A percentile compares a stretch with the other conserved stretches of the same genome.
Conservation (phyloP, 2,113 vertebrate genomes). For the Thymallus thymallus region DNA sequence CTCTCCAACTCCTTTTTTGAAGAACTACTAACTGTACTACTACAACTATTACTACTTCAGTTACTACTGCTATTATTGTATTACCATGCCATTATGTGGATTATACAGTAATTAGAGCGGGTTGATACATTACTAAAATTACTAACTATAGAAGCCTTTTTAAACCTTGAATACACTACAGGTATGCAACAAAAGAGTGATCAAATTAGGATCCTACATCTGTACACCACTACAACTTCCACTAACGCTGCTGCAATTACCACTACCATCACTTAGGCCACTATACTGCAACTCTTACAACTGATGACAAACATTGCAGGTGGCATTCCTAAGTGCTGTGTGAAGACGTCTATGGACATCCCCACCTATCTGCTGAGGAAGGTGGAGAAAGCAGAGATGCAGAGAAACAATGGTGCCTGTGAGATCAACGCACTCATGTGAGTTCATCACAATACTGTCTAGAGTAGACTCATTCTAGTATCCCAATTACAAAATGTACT, state of each 20-base stretch:
- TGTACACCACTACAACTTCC: not conserved
- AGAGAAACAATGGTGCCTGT: slow-evolving; percentile 47
- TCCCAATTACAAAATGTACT: too few relatives aligned
- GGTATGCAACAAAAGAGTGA: too few relatives aligned
- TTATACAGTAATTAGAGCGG: too few relatives aligned
- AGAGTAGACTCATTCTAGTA: too few relatives aligned
- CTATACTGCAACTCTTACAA: not conserved
- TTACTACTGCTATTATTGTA: too few relatives aligned
- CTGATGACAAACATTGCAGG: slow-evolving; percentile 37
- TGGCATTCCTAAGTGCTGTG: slow-evolving; percentile 62
- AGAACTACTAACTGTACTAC: not conserved
- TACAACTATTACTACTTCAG: not conserved
- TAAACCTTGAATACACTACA: too few relatives aligned
- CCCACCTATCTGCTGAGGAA: rapidly evolving
- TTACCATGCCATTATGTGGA: too few relatives aligned
- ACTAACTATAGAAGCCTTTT: too few relatives aligned
- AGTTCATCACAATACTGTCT: slow-evolving; percentile 32
- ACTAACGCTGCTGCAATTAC: not conserved
- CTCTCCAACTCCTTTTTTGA: too few relatives aligned
- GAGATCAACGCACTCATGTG: slow-evolving; percentile 63
- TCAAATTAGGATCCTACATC: too few relatives aligned
- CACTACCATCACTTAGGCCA: not conserved
- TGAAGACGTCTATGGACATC: rapidly evolving
- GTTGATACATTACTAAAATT: too few relatives aligned
- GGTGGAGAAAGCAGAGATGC: not conserved